Percentiles rank a stretch among this genome's conserved stretches.
Evolutionary conservation across 23 tunicate species (phyloP).

Genomic region (Phallusia fumigata): DNA sequence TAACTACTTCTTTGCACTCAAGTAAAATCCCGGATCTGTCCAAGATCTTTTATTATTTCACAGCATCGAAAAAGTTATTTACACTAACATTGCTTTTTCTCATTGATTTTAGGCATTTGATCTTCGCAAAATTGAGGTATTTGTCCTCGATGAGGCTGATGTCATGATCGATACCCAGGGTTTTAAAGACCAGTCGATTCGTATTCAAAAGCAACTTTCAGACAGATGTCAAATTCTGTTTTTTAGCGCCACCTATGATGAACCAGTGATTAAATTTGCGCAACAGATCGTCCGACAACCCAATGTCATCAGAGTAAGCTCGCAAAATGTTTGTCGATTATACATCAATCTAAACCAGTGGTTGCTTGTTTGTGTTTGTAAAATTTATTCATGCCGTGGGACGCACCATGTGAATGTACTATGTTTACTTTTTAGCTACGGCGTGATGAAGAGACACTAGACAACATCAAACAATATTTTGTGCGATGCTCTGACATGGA

Average conservation of each 20-base stretch:
- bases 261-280: slow-evolving; percentile 89
- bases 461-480: slow-evolving; percentile 94
- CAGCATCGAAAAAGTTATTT: background rate
- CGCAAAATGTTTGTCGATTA: too few relatives aligned
- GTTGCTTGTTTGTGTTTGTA: too few relatives aligned
- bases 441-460: slow-evolving; percentile 93
- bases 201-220: slow-evolving; percentile 54
- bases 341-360: too few relatives aligned
- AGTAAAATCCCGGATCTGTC: too few relatives aligned
- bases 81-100: background rate
- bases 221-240: slow-evolving; percentile 75
- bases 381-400: too few relatives aligned
- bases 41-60: too few relatives aligned
- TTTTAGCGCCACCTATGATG: slow-evolving; percentile 97
- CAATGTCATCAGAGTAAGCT: slow-evolving; percentile 69
- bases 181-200: slow-evolving; percentile 88
- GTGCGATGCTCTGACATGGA: slow-evolving; percentile 70
- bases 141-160: slow-evolving; percentile 99
- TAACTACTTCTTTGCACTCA: too few relatives aligned
- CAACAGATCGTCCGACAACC: slow-evolving; percentile 73
- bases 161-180: slow-evolving; percentile 99
- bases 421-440: slow-evolving; percentile 55
- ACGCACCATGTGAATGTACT: too few relatives aligned
- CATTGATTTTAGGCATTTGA: slow-evolving; percentile 58
- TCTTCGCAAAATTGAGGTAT: slow-evolving; percentile 55